Evolutionary conservation across 30 jellyfish, hydroid and myxozoan species (phyloP), one percentile per base, ranked within the genome.

Genomic region (Sanderia malayensis): DNA sequence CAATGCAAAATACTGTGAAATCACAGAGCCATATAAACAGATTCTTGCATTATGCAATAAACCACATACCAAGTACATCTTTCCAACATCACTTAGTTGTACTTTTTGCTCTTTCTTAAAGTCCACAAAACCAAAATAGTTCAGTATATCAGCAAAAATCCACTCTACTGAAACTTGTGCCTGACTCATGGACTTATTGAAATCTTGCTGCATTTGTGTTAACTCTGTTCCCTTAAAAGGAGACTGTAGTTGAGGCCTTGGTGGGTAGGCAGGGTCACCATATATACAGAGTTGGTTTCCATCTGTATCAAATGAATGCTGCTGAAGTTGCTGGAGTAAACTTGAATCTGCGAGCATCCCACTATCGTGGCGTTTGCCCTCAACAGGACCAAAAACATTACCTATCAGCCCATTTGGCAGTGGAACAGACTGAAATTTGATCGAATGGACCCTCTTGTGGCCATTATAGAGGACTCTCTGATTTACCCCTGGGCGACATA

Each of bases 371-470:
- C 45, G 31, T 23, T 67, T 37, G 65, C 84, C 87, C 58, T 74
- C 84, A 28, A 74, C 84, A 47, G 79, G 84, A 13, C 84, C 84
- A 73, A 71, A 71, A 37, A 82, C 74, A 31, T 73, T 84, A 20
- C 85, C 90, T 23, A 73, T 74, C 34, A 73, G 84, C n/a, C 95
- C 79, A 76, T 84, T 73, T 28, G 85, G 89, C 28, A 85, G 73
- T 7, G 32, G 71, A 33, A 69, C 86, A 67, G 94, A 81, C 69
- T 81, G 94, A 62, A 81, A 64, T 31, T 64, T 78, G 19, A 78
- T 31, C 52, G 86, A 78, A 71, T 81, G 94, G n/a, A 81, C 94
- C 52, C 70, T 46, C 61, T 69, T 81, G 87, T 81, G 94, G 31
- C 86, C 94, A 73, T 81, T 81, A 60, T 81, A 69, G 20, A 81